Base-by-base conservation (phyloP, 2,888 invertebrate species). In the Tinea trinotella region DNA sequence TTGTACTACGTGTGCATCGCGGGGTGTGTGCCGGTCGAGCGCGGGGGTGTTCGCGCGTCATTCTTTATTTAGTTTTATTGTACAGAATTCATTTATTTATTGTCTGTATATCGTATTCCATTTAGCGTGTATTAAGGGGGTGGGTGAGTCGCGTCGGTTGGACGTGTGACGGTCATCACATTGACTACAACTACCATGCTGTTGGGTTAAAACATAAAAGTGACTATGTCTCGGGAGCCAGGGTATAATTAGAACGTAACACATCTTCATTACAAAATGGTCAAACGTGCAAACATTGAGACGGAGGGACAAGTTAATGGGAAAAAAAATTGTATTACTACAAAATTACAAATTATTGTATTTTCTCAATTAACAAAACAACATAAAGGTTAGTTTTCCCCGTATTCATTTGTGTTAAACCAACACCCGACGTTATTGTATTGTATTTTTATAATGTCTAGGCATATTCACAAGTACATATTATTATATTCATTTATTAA, bases 141-240 rank as follows among this genome's bases (percentile, higher is more conserved):
- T 74, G 74, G n/a, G 75, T 68, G 74, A 76, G 70, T 74, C 76
- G 74, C 76, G 63, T 49, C 60, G 59, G 59, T 57, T 62, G 63
- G 65, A 65, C 59, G 61, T 62, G 64, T 66, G 64, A 64, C 62
- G 64, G 64, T 61, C 60, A 20, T 50, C 30, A 64, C 60, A 59
- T 59, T 55, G 64, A 61, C 40, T 64, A 69, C 64, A 65, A 59
- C 73, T 78, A 82, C 66, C 84, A 83, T 83, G 84, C 84, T n/a
- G 65, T 74, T 62, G 64, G 68, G 68, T 59, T 69, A 69, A 67
- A 40, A 66, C 66, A 70, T 68, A 64, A 60, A 67, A 24, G 15
- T 18, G 6, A 18, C 30, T 12, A 9, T 34, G 67, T 67, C 62
- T 66, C 63, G 67, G 80, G 81, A 78, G 79, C 77, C 80, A 77